Evolutionary conservation across 2,888 invertebrate genomes (phyloP).

Genomic region (Harpalus rubripes): DNA sequence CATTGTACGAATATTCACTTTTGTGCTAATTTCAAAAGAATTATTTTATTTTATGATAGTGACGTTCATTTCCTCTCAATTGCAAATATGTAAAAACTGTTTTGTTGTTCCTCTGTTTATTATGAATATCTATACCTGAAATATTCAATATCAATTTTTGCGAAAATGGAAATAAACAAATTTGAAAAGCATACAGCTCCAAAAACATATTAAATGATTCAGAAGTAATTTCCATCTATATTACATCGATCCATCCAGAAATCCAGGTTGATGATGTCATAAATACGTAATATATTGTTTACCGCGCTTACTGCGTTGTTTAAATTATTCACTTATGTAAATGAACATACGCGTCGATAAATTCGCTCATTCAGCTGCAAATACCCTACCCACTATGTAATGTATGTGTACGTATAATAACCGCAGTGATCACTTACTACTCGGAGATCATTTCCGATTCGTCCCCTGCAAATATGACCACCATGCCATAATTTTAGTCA

Average conservation of each 20-base stretch:
- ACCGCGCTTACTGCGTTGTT: slow-evolving; percentile 6
- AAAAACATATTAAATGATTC: slow-evolving; percentile 9
- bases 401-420: slow-evolving; percentile 15
- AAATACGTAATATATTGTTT: slow-evolving; percentile 21
- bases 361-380: slow-evolving; percentile 21
- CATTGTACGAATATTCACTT: background rate
- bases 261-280: slow-evolving; percentile 8
- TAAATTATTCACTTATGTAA: slow-evolving; percentile 47
- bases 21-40: background rate
- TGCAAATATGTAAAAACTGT: too few relatives aligned
- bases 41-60: too few relatives aligned
- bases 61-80: too few relatives aligned
- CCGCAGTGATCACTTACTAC: slow-evolving; percentile 7
- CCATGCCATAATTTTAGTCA: too few relatives aligned
- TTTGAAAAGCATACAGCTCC: background rate
- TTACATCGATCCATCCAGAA: background rate
- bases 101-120: too few relatives aligned
- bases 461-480: too few relatives aligned
- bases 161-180: too few relatives aligned
- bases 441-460: background rate
- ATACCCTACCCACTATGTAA: background rate
- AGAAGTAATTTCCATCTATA: slow-evolving; percentile 2
- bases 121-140: too few relatives aligned
- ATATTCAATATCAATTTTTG: too few relatives aligned
- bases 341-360: slow-evolving; percentile 20